Evolutionary conservation across 2,888 invertebrate species (phyloP).

Genomic region (Hoplodrina ambigua): DNA sequence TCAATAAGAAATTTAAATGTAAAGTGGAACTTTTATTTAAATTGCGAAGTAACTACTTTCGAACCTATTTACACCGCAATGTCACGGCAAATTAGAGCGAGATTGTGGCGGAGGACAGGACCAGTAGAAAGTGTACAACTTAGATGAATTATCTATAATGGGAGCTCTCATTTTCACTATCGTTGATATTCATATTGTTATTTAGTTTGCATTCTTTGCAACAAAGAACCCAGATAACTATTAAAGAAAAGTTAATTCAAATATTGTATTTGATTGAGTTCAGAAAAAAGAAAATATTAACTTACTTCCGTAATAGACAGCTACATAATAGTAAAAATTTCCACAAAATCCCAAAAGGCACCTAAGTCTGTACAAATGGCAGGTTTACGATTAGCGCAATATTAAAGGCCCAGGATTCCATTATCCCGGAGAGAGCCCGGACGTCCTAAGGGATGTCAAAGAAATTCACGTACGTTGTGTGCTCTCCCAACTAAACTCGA

Average conservation of each 20-base stretch:
- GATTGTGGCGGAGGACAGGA: conserved; percentile 43
- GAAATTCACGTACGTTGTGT: conserved; percentile 73
- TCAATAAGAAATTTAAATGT: conserved; percentile 25
- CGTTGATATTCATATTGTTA: conserved; percentile 4
- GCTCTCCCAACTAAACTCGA: conserved; percentile 67
- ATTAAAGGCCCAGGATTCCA: conserved; percentile 81
- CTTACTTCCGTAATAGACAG: not conserved
- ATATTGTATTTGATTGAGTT: not conserved
- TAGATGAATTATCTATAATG: conserved; percentile 38
- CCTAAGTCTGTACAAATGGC: conserved; percentile 29
- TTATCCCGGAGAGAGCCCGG: conserved; percentile 75
- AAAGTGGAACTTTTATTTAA: conserved; percentile 55
- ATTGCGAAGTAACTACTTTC: conserved; percentile 48
- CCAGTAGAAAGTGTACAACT: conserved; percentile 50
- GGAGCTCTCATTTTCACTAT: conserved; percentile 32
- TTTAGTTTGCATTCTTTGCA: not conserved
- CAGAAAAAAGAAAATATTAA: not conserved
- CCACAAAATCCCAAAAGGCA: conserved; percentile 24
- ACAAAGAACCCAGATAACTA: not conserved
- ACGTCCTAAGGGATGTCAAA: conserved; percentile 79
- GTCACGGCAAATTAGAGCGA: conserved; percentile 57
- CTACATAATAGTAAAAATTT: conserved; percentile 15
- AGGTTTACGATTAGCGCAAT: conserved; percentile 70
- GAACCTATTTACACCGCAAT: conserved; percentile 54
- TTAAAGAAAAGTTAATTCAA: not conserved